A percentile compares a stretch with the other conserved stretches of the same genome.
Evolutionary conservation across 2,113 vertebrate species (phyloP).

Genomic region (Pygoscelis adeliae): DNA sequence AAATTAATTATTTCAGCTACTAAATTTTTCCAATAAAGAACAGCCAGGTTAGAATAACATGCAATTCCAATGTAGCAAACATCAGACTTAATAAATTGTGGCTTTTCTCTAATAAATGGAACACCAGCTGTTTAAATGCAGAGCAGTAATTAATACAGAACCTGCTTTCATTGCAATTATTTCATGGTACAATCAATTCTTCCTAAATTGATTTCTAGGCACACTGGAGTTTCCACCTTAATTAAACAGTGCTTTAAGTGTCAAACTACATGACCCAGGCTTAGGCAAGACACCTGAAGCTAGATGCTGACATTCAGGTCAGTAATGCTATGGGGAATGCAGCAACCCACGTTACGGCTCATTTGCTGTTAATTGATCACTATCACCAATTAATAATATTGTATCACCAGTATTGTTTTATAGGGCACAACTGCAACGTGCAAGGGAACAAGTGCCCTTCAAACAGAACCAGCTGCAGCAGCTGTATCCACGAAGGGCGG

Average conservation of each 20-base stretch:
- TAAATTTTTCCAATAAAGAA: neutral
- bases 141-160: conserved; percentile 7
- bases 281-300: neutral
- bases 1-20: neutral
- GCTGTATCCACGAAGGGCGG: neutral
- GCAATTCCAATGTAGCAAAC: neutral
- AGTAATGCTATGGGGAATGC: neutral
- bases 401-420: neutral
- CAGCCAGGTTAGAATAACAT: neutral
- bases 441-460: neutral
- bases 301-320: neutral
- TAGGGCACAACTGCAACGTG: neutral
- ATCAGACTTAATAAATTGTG: neutral
- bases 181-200: neutral
- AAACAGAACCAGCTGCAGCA: neutral
- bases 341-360: neutral
- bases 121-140: neutral
- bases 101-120: neutral
- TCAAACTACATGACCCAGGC: neutral
- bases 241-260: neutral
- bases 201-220: neutral
- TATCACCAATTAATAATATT: neutral
- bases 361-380: neutral
- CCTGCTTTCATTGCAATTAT: neutral
- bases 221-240: neutral